Evolutionary conservation across 2,113 vertebrate genomes (phyloP), one percentile per base, ranked within the genome.

Genomic region (Egretta garzetta): DNA sequence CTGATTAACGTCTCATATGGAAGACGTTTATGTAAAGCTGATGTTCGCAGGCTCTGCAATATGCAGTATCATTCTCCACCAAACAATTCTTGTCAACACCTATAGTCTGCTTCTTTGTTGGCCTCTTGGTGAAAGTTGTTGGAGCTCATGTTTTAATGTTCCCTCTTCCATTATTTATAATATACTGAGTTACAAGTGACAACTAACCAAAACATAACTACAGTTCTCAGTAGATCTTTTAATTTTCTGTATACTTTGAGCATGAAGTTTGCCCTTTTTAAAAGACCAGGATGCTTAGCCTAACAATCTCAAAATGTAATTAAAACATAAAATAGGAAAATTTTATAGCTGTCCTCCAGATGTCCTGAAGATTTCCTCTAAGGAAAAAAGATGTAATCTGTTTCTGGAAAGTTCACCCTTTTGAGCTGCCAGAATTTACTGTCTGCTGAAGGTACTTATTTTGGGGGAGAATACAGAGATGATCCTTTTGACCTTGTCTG

Each of bases 311-410:
- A 92, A 81, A 90, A 94, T 91, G 72, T 55, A 85, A 95, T 96
- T 97, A 97, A 96, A 96, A 91, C 63, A 83, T 63, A 90, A 91
- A 96, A 93, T 68, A 95, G 66, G 53, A 92, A 93, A 73, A 94
- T 47, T 86, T 97, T 96, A 93, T 96, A 97, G 85, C 96, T 98
- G 96, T 90, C 88, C 71, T 90, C 96, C 98, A 98, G 95, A 98
- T 98, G 97, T 96, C 81, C 76, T 88, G 21, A 96, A 96, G 49
- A 96, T 90, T 94, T 97, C 95, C 93, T 96, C 75, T 82, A 88
- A 95, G 84, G 41, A 83, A 72, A 84, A 91, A 76, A 91, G 60
- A 71, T 64, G 32, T 91, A 74, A 80, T 87, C 73, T 82, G 27
- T 76, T 91, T 89, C 62, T 66, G 49, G 53, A 76, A n/a, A 33